Base-by-base conservation (phyloP, 2,888 invertebrate genomes). In the Gortyna flavago region DNA sequence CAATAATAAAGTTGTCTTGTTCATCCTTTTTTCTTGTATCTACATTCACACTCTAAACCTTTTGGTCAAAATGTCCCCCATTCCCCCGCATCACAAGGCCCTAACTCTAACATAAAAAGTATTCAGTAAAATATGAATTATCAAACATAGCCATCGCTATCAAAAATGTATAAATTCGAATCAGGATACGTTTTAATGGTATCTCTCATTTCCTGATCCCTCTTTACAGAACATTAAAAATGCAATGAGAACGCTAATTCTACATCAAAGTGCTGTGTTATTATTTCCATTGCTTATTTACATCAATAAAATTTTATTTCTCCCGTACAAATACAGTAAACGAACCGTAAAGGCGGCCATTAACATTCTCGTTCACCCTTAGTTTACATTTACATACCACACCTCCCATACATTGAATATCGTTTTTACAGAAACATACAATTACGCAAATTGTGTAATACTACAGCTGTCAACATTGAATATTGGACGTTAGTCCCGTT, bases 371-470 rank as follows among this genome's bases (percentile, higher is more conserved):
- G 86, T 88, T 89, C 85, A 87, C 90, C 93, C 92, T 88, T 88
- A 85, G 86, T 87, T 92, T 89, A 91, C 90, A 94, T 94, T 94
- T 93, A 91, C 93, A 94, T 94, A 92, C 85, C 89, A 89, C 90
- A 80, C 76, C 89, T 90, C 87, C 84, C 89, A 85, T 87, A 88
- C 85, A 86, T 85, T 91, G 89, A 89, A 88, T 90, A 91, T 90
- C 87, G 90, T 89, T 92, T 91, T 77, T 91, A 91, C 87, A 86
- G 86, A 91, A 90, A 90, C 90, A 87, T 94, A 89, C 88, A 91
- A 95, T 95, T 95, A 95, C 92, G 93, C 91, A 93, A 94, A 93
- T 94, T 91, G 90, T 91, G 90, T 95, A 94, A 95, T 94, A 90
- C 84, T 83, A 88, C 84, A 68, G 90, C 91, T 93, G 93, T 92